A percentile compares a stretch with the other conserved stretches of the same genome.
These are phyloP conservation scores for Pristionchus maxplancki DNA, from an alignment of 2,888 invertebrate species.

Conservation along the genomic window DNA sequence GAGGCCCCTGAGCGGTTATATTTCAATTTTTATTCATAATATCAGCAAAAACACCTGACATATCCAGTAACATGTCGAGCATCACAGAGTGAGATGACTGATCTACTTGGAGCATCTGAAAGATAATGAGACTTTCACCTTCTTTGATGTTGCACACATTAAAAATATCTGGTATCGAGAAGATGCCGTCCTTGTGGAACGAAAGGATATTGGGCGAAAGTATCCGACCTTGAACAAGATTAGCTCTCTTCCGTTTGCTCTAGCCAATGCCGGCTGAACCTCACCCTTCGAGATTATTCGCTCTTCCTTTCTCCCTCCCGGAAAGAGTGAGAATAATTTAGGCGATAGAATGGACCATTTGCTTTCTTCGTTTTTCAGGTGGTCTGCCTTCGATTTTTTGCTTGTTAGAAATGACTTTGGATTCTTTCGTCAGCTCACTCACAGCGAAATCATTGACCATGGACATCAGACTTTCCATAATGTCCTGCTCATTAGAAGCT, in stretches of 20 bases:
- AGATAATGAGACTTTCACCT: no score
- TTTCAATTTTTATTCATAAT: neutral
- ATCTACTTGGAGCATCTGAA: slow-evolving; percentile 34
- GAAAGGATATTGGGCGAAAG: slow-evolving; percentile 70
- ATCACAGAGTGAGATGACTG: slow-evolving; percentile 59
- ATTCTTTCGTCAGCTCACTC: neutral
- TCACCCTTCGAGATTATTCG: slow-evolving; percentile 35
- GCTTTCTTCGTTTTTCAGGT: neutral
- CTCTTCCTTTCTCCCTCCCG: slow-evolving; percentile 54
- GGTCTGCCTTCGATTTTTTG: neutral
- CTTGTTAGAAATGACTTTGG: no score
- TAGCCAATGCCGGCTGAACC: neutral
- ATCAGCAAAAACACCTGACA: slow-evolving; percentile 48
- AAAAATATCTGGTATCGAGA: slow-evolving; percentile 68
- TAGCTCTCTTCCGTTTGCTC: no score
- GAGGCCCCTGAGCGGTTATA: slow-evolving; percentile 39
- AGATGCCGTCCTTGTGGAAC: slow-evolving; percentile 72
- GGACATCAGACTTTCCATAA: slow-evolving; percentile 48
- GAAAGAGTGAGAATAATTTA: slow-evolving; percentile 66
- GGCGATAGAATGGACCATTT: slow-evolving; percentile 69
- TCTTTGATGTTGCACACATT: slow-evolving; percentile 57
- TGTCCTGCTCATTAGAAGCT: slow-evolving; percentile 24
- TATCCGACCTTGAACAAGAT: slow-evolving; percentile 29
- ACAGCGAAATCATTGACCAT: slow-evolving; percentile 53
- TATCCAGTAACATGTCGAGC: slow-evolving; percentile 63